Evolutionary conservation across 30 jellyfish, hydroid and myxozoan genomes (phyloP).

Genomic region (Chironex yamaguchii): DNA sequence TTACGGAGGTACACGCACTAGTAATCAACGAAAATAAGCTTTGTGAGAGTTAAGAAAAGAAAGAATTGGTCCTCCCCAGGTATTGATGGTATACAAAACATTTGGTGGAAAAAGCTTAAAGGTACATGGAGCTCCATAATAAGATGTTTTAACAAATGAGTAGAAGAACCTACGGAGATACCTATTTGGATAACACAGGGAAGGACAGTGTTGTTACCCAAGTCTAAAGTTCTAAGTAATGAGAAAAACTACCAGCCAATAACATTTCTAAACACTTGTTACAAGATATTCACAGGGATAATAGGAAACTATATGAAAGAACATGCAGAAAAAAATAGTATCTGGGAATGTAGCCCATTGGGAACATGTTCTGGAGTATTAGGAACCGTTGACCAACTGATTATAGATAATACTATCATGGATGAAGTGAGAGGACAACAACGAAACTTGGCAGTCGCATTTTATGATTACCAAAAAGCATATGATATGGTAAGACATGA

Average conservation of each 20-base stretch:
- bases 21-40: not conserved
- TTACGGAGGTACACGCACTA: not conserved
- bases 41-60: not conserved
- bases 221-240: not conserved
- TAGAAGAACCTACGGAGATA: not conserved
- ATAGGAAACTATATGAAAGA: not conserved
- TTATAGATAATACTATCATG: not conserved
- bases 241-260: not conserved
- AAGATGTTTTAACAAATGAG: not conserved
- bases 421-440: not conserved
- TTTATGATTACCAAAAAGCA: not conserved
- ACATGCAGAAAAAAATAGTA: not conserved
- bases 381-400: not conserved
- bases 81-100: not conserved
- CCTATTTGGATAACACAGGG: not conserved
- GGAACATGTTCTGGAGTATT: not conserved
- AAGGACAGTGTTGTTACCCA: not conserved
- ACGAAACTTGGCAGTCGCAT: not conserved
- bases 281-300: not conserved
- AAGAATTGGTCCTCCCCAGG: not conserved
- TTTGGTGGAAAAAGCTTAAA: not conserved
- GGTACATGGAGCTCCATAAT: not conserved
- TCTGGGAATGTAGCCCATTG: not conserved
- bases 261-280: not conserved
- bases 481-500: not conserved